These are phyloP conservation scores for Eueremaeus valkanovi DNA, from an alignment of 2,888 invertebrate species.

Conservation along the genomic window DNA sequence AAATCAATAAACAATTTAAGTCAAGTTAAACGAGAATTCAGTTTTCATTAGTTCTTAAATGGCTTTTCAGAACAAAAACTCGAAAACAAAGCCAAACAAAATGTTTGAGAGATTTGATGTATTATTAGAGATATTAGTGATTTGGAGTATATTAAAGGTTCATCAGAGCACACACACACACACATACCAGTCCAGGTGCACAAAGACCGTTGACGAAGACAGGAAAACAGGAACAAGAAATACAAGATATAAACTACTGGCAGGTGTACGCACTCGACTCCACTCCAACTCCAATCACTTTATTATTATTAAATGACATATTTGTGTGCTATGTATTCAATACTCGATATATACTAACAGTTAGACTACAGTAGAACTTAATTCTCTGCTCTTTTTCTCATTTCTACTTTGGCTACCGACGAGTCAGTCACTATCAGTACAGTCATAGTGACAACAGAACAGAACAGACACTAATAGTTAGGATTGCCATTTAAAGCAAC, in stretches of 20 bases:
- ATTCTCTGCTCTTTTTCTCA: too few relatives aligned
- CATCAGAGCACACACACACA: neutral
- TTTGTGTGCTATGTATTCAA: too few relatives aligned
- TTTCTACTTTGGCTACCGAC: too few relatives aligned
- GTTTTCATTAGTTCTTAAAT: too few relatives aligned
- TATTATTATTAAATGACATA: neutral
- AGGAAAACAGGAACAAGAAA: constrained; percentile 23
- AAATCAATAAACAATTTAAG: neutral
- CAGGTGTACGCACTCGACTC: neutral
- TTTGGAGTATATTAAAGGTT: neutral
- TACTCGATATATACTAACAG: too few relatives aligned
- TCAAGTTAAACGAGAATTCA: neutral
- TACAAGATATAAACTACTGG: neutral
- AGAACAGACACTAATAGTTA: too few relatives aligned
- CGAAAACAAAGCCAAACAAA: too few relatives aligned
- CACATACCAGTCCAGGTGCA: constrained; percentile 18
- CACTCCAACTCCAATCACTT: neutral
- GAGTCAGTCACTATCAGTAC: too few relatives aligned
- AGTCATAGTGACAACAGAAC: too few relatives aligned
- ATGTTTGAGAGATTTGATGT: neutral
- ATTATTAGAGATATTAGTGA: neutral
- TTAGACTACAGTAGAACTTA: too few relatives aligned
- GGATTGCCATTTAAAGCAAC: too few relatives aligned
- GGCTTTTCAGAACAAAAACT: too few relatives aligned
- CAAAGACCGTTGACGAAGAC: constrained; percentile 11